Conservation (phyloP, 1,140 invertebrate genomes). For the Phenacoccus solenopsis region DNA sequence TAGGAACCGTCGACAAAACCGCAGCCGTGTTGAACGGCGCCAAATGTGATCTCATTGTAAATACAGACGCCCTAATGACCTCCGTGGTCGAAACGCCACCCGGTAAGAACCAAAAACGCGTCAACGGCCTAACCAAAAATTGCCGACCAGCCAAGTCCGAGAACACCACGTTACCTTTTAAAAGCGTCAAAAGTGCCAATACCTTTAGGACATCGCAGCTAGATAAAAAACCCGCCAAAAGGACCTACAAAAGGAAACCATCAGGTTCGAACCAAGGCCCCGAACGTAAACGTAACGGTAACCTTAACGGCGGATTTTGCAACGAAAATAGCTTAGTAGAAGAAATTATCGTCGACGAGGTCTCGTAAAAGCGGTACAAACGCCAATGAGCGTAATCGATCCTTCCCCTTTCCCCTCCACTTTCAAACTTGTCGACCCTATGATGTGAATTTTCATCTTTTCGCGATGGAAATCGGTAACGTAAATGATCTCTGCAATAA, state of each 20-base stretch:
- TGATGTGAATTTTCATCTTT: too few relatives aligned
- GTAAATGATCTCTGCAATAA: too few relatives aligned
- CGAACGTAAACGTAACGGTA: background rate
- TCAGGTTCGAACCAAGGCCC: too few relatives aligned
- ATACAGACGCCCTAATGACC: background rate
- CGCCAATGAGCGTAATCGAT: background rate
- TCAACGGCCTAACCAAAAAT: background rate
- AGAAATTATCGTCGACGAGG: slow-evolving; percentile 11
- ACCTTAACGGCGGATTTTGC: background rate
- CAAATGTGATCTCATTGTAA: slow-evolving; percentile 8
- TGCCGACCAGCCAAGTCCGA: too few relatives aligned
- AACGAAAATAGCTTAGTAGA: background rate
- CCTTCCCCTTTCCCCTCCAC: background rate
- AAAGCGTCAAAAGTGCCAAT: slow-evolving; percentile 9
- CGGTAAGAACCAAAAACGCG: too few relatives aligned
- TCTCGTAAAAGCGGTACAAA: background rate
- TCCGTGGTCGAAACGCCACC: background rate
- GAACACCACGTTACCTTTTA: background rate
- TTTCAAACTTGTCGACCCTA: too few relatives aligned
- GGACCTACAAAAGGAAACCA: background rate
- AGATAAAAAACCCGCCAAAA: background rate
- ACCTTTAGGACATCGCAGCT: background rate
- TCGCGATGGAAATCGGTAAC: too few relatives aligned
- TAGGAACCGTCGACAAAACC: background rate
- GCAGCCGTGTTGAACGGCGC: background rate